Conservation (phyloP, 2,113 vertebrate species). For the Pagrus major region DNA sequence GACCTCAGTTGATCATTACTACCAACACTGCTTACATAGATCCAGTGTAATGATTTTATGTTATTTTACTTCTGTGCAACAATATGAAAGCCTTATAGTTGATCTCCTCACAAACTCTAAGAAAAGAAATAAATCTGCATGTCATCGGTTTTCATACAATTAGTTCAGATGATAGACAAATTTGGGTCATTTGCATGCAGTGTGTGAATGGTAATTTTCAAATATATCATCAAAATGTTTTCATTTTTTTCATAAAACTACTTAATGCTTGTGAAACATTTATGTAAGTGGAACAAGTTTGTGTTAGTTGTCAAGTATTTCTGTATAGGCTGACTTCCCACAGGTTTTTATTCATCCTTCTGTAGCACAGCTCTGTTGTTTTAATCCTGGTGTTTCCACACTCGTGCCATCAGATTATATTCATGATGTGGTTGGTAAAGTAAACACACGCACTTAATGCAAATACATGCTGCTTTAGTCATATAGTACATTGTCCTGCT, state of each 20-base stretch:
- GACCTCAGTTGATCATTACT: neutral
- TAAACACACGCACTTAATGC: neutral
- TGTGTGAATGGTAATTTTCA: neutral
- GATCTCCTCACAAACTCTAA: neutral
- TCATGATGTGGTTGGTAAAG: neutral
- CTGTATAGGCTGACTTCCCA: too few species aligned
- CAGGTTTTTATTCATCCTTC: neutral
- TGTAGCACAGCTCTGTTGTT: neutral
- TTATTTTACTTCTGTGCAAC: neutral
- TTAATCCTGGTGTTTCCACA: neutral
- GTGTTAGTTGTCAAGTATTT: too few species aligned
- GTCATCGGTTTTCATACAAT: neutral
- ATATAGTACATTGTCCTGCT: neutral
- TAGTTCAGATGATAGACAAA: neutral
- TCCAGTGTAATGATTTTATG: neutral
- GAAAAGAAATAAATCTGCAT: neutral
- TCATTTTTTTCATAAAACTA: too few species aligned
- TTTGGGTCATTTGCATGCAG: neutral
- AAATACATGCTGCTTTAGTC: neutral
- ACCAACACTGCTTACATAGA: neutral
- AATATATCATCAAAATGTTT: neutral
- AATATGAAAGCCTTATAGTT: neutral
- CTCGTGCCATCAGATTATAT: neutral
- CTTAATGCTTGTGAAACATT: neutral
- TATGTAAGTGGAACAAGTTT: neutral